Evolutionary conservation across 2,888 invertebrate species (phyloP).

Genomic region (Cancer borealis): DNA sequence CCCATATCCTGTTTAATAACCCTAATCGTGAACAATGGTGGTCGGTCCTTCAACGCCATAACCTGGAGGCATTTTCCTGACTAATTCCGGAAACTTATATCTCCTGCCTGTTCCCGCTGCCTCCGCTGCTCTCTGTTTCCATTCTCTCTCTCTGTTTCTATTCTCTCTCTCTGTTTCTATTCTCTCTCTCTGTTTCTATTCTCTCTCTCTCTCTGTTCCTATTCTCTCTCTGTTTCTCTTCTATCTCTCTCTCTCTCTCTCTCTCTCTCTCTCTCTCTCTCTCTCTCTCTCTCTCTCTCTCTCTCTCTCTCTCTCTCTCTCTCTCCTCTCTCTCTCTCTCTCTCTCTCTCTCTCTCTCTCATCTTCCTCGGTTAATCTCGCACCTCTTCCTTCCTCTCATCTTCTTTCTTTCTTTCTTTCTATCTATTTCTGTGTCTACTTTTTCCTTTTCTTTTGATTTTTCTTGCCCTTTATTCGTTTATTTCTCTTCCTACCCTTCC

Average conservation of each 20-base stretch:
- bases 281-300: conserved; percentile 39
- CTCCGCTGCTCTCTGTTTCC: not conserved
- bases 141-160: too few species aligned
- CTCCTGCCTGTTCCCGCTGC: not conserved
- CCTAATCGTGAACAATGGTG: conserved; percentile 67
- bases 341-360: not conserved
- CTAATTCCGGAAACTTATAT: conserved; percentile 68
- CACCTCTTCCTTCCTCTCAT: not conserved
- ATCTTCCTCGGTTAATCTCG: not conserved
- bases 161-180: conserved; percentile 50
- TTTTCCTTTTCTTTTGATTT: conserved; percentile 1
- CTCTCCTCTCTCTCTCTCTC: not conserved
- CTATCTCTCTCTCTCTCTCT: not conserved
- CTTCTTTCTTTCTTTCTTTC: not conserved
- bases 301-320: not conserved
- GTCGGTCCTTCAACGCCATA: conserved; percentile 55
- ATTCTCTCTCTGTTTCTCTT: conserved; percentile 4
- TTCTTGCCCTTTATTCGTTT: too few species aligned
- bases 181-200: conserved; percentile 56
- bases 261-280: conserved; percentile 57
- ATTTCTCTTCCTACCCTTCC: too few species aligned
- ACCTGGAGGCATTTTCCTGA: conserved; percentile 58
- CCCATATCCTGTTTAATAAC: conserved; percentile 67
- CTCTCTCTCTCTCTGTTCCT: conserved; percentile 25
- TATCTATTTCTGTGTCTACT: not conserved